These are phyloP conservation scores for Pygmarrhopalites habei DNA, from an alignment of 1,140 invertebrate genomes.

Conservation along the genomic window DNA sequence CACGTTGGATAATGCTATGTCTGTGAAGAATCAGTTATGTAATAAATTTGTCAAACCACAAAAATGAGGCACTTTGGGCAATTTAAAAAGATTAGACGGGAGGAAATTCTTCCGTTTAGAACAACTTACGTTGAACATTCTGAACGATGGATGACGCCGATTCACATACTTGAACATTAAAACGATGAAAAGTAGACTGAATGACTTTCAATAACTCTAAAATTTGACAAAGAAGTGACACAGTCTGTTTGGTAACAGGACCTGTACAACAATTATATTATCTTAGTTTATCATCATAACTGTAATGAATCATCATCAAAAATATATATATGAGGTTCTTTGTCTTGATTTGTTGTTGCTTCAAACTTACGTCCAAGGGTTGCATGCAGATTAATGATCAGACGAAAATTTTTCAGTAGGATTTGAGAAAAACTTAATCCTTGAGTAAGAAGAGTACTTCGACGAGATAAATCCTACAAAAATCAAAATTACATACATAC, in stretches of 20 bases:
- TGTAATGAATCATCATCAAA: too few relatives aligned
- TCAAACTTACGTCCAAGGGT: constrained; percentile 58
- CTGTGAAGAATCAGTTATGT: too few relatives aligned
- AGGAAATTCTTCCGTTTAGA: too few relatives aligned
- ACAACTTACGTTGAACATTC: constrained; percentile 59
- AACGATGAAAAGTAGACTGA: constrained; percentile 55
- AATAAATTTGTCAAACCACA: too few relatives aligned
- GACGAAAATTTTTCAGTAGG: constrained; percentile 49
- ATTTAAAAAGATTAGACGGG: too few relatives aligned
- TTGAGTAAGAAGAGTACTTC: constrained; percentile 53
- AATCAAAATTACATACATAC: too few relatives aligned
- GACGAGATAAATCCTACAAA: constrained; percentile 59
- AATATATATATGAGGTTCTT: too few relatives aligned
- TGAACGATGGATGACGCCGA: constrained; percentile 58
- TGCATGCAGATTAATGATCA: constrained; percentile 74
- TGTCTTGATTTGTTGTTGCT: too few relatives aligned
- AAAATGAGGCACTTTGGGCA: too few relatives aligned
- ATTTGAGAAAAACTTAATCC: constrained; percentile 49
- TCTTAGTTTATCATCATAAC: too few relatives aligned
- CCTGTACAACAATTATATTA: too few relatives aligned
- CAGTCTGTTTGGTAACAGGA: constrained; percentile 70
- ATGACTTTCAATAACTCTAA: constrained; percentile 75
- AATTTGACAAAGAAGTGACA: constrained; percentile 67
- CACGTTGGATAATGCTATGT: constrained; percentile 55
- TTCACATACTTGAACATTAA: constrained; percentile 53